These are phyloP conservation scores for Noturus placidus DNA, from an alignment of 2,113 vertebrate species.

Conservation along the genomic window DNA sequence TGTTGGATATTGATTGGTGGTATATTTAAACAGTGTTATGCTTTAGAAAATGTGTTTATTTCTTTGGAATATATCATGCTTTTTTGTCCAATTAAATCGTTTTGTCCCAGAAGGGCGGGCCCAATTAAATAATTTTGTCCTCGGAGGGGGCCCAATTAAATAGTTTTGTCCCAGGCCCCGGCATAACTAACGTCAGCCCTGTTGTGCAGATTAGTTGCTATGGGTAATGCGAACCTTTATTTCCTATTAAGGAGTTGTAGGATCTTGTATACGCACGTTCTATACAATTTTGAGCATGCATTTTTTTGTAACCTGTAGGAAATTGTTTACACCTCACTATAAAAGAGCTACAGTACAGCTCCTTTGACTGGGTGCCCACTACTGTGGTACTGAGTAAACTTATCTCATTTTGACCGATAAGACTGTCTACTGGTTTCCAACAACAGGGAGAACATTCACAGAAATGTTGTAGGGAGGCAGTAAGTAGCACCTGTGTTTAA, in stretches of 20 bases:
- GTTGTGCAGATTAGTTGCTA: not conserved
- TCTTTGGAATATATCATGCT: no score
- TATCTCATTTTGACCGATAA: not conserved
- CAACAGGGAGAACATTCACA: not conserved
- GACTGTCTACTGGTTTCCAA: not conserved
- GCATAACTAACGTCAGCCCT: no score
- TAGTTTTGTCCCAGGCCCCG: no score
- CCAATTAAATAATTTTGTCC: no score
- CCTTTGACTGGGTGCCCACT: not conserved
- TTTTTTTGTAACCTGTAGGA: not conserved
- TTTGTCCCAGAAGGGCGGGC: no score
- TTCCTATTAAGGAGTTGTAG: not conserved
- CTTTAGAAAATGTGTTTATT: no score
- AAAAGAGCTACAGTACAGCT: no score
- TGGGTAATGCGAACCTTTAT: not conserved
- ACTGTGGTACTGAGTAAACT: not conserved
- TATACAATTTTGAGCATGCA: not conserved
- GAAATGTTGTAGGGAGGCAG: not conserved
- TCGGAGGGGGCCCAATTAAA: no score
- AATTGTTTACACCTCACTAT: not conserved
- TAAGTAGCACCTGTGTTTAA: not conserved
- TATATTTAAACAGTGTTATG: no score
- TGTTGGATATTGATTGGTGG: no score
- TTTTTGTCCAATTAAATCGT: no score
- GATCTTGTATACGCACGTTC: not conserved